Evolutionary conservation across 2,797 vertebrate species (phyloP).

Genomic region (Prunella strophiata): DNA sequence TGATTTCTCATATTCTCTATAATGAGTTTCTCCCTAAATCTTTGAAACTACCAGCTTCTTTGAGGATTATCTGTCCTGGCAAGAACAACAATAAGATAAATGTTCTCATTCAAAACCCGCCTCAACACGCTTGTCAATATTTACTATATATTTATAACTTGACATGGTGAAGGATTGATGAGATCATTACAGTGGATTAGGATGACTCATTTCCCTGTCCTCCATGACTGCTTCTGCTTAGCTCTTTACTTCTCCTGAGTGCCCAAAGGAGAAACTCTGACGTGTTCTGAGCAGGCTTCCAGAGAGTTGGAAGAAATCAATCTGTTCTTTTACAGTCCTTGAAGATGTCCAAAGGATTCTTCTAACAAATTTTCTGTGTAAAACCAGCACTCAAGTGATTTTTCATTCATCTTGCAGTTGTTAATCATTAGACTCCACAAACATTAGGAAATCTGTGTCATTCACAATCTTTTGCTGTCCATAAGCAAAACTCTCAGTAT

Average conservation of each 20-base stretch:
- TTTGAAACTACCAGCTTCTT: not conserved
- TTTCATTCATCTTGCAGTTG: not conserved
- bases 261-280: not conserved
- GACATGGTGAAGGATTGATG: not conserved
- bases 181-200: constrained; percentile 4
- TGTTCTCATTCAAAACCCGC: not conserved
- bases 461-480: not conserved
- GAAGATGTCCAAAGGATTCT: not conserved
- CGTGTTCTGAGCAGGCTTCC: not conserved
- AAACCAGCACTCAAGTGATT: not conserved
- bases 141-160: constrained; percentile 4
- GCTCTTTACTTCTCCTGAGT: not conserved
- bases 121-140: not conserved
- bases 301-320: not conserved
- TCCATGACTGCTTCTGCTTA: not conserved
- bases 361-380: not conserved
- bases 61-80: not conserved
- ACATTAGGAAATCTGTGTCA: not conserved
- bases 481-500: not conserved
- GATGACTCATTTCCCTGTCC: constrained; percentile 34
- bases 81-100: not conserved
- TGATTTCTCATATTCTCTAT: not conserved
- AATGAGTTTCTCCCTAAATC: not conserved
- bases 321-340: not conserved
- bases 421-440: not conserved